A percentile compares a stretch with the other conserved stretches of the same genome.
Conservation (phyloP, 2,888 invertebrate species). For the Salticus scenicus region DNA sequence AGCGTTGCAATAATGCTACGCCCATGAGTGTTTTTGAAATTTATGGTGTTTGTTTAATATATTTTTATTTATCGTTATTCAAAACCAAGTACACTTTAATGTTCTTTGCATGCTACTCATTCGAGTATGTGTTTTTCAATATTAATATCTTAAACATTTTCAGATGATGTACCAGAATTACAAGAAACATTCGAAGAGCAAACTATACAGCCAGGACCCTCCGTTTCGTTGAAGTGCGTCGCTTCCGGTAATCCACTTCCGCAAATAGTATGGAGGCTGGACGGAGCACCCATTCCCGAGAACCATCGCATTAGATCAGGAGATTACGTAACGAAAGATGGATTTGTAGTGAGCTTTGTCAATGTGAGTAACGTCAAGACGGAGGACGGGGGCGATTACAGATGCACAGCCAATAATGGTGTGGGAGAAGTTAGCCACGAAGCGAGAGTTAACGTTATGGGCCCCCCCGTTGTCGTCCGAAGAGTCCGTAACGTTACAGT, state of each 20-base stretch:
- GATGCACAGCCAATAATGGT: slow-evolving; percentile 74
- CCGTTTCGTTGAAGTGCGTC: slow-evolving; percentile 69
- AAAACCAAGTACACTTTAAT: not conserved
- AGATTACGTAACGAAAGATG: slow-evolving; percentile 73
- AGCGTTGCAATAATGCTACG: no score
- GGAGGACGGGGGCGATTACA: slow-evolving; percentile 75
- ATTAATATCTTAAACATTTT: not conserved
- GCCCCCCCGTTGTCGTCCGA: slow-evolving; percentile 77
- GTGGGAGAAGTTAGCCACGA: slow-evolving; percentile 74
- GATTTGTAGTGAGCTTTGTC: slow-evolving; percentile 75
- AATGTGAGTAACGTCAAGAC: slow-evolving; percentile 75
- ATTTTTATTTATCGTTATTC: no score
- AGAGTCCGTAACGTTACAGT: slow-evolving; percentile 72
- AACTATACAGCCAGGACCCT: slow-evolving; percentile 68
- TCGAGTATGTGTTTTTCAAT: not conserved
- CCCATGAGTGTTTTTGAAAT: no score
- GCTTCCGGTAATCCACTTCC: slow-evolving; percentile 70
- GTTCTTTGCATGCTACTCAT: no score
- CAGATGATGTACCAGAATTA: slow-evolving; percentile 69
- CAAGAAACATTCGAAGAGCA: slow-evolving; percentile 69
- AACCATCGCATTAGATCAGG: slow-evolving; percentile 70
- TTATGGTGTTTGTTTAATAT: no score
- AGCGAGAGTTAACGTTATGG: slow-evolving; percentile 75
- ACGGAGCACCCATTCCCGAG: slow-evolving; percentile 68
- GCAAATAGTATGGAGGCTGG: slow-evolving; percentile 68